These are phyloP conservation scores for Phrynocephalus versicolor DNA, from an alignment of 2,113 vertebrate genomes.

Conservation along the genomic window DNA sequence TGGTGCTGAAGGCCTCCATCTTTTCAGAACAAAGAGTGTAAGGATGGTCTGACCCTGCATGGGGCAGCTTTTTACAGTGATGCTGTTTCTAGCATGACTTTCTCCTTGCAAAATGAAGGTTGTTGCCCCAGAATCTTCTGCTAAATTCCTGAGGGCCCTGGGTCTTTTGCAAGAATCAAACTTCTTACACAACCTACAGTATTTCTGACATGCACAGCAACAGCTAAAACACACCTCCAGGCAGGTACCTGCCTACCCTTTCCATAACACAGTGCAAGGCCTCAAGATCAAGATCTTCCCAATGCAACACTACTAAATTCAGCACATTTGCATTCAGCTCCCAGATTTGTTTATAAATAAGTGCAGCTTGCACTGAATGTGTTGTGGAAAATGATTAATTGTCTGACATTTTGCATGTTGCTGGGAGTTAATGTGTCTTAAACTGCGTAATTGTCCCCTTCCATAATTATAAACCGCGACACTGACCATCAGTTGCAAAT, in stretches of 20 bases:
- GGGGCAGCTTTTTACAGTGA: too few species aligned
- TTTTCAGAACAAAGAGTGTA: not conserved
- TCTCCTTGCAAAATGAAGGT: not conserved
- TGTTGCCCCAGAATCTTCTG: not conserved
- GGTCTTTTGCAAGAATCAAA: not conserved
- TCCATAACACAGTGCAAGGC: not conserved
- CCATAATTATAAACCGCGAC: slow-evolving; percentile 46
- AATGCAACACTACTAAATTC: not conserved
- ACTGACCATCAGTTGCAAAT: slow-evolving; percentile 32
- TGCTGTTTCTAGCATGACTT: not conserved
- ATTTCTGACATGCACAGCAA: not conserved
- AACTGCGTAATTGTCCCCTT: slow-evolving; percentile 30
- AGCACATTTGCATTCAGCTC: slow-evolving; percentile 10
- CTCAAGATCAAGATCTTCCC: not conserved
- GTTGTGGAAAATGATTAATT: slow-evolving; percentile 23
- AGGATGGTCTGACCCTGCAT: not conserved
- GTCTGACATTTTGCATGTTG: slow-evolving; percentile 32
- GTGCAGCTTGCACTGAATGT: not conserved
- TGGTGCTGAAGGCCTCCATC: not conserved
- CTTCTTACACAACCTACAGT: not conserved
- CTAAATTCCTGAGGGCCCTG: too few species aligned
- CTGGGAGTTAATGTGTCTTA: slow-evolving; percentile 35
- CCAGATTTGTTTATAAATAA: slow-evolving; percentile 26
- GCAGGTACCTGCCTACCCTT: not conserved
- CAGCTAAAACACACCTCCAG: not conserved